Base-by-base conservation (phyloP, 2,797 vertebrate genomes). In the Hafferia zeledoni region DNA sequence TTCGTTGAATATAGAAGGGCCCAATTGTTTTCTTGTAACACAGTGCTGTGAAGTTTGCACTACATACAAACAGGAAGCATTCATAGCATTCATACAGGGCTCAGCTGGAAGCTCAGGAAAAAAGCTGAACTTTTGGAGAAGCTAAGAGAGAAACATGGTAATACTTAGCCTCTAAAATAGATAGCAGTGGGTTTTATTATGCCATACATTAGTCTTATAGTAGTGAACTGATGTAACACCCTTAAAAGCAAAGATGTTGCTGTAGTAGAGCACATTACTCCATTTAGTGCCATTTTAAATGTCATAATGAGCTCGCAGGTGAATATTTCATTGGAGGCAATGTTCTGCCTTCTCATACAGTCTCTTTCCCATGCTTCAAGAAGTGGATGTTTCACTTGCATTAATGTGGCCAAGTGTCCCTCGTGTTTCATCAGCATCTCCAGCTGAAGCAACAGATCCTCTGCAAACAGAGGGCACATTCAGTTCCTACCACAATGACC, bases 21-120 rank as follows among this genome's bases (percentile, higher is more conserved):
- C n/a, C 64, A 67, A 7, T 13, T 74, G 35, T 50, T 83, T 78
- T 43, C 57, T 23, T n/a, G 28, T 28, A 63, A 49, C 30, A 56
- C 12, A 64, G 44, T 55, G 61, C 44, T 50, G 16, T 56, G 46
- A 92, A 83, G 39, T 53, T 60, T 70, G 60, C n/a, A 69, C 37
- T 41, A 31, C 5, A 39, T 22, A 81, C 9, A 52, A 68, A 25
- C 13, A 79, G 49, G 49, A 55, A 88, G 82, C 44, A 74, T 46
- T 72, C 55, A 82, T 0, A 82, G 53, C 39, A 44, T 60, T 89
- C 9, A 49, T 24, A 77, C 8, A 68, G 33, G 33, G 61, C 55
- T 87, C 83, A 90, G 61, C 46, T 59, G n/a, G 31, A 91, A 92
- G 60, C 46, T 82, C 57, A 85, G 72, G 75, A 77, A 56, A 76